These are phyloP conservation scores for Syrphus vitripennis DNA, from an alignment of 2,888 invertebrate genomes.

Conservation along the genomic window DNA sequence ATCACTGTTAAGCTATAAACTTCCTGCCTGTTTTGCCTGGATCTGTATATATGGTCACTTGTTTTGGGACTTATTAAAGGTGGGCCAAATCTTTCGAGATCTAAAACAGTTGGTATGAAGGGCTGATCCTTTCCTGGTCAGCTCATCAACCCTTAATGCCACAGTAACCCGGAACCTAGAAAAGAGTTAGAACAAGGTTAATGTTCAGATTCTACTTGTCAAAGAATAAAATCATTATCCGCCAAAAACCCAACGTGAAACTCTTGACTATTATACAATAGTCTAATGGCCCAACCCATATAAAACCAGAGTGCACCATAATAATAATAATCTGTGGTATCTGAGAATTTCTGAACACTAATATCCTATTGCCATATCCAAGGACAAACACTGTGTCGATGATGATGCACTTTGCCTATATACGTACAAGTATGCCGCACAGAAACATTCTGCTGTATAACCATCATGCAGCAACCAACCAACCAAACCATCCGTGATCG, in stretches of 20 bases:
- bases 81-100: no score
- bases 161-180: no score
- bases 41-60: no score
- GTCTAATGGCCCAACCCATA: slow-evolving; percentile 4
- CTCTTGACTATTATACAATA: not conserved
- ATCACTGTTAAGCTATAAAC: no score
- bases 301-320: slow-evolving; percentile 7
- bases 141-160: no score
- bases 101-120: no score
- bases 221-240: no score
- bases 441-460: not conserved
- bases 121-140: no score
- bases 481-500: slow-evolving; percentile 24
- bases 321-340: not conserved
- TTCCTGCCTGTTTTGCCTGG: no score
- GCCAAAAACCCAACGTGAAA: not conserved
- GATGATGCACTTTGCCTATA: not conserved
- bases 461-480: not conserved
- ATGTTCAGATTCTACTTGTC: no score
- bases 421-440: not conserved
- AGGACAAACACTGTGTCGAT: slow-evolving; percentile 14
- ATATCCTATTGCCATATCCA: slow-evolving; percentile 13
- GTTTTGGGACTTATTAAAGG: no score
- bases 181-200: no score
- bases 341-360: not conserved